These are phyloP conservation scores for Cyphotilapia sp. DNA, from an alignment of 2,113 vertebrate genomes.

Conservation along the genomic window DNA sequence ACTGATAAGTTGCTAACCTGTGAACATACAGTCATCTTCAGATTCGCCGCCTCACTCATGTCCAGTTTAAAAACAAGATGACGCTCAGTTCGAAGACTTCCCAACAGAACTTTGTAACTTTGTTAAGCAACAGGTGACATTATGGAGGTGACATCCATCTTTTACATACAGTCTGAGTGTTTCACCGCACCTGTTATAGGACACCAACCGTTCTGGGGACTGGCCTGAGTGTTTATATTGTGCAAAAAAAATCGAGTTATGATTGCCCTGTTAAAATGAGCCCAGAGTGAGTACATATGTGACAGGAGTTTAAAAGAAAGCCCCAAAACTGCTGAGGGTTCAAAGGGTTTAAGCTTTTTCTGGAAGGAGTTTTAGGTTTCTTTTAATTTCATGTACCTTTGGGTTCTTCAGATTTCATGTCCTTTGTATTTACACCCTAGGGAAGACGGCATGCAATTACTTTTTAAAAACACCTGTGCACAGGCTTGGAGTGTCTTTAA, in stretches of 20 bases:
- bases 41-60: neutral
- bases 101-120: neutral
- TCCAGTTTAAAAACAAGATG: neutral
- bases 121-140: neutral
- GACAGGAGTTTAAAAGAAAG: neutral
- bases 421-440: neutral
- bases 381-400: neutral
- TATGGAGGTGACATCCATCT: neutral
- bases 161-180: neutral
- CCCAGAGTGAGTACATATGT: neutral
- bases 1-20: neutral
- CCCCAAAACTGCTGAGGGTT: neutral
- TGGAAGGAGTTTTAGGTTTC: neutral
- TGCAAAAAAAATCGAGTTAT: neutral
- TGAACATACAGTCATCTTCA: neutral
- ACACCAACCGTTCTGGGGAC: neutral
- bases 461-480: neutral
- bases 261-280: neutral
- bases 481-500: neutral
- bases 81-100: neutral
- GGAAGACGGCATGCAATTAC: neutral
- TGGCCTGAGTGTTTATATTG: neutral
- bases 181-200: neutral
- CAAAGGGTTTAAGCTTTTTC: neutral
- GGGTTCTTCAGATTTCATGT: neutral